These are phyloP conservation scores for Gymnodraco acuticeps DNA, from an alignment of 2,797 vertebrate genomes.

Conservation along the genomic window DNA sequence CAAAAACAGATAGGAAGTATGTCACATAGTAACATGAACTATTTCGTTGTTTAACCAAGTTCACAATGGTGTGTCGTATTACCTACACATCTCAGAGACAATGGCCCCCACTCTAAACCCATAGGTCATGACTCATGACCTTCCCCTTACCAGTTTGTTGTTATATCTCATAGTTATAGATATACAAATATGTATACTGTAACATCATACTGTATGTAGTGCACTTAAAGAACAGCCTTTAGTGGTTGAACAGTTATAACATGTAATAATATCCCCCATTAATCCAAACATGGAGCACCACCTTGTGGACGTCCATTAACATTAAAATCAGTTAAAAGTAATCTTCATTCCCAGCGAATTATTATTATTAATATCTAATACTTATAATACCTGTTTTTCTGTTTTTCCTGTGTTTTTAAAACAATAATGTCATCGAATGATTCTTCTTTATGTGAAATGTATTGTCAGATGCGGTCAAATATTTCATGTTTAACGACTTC, in stretches of 20 bases:
- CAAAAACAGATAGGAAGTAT: background rate
- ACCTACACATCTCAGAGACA: background rate
- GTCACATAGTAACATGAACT: background rate
- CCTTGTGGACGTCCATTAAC: constrained; percentile 33
- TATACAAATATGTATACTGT: background rate
- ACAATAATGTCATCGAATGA: background rate
- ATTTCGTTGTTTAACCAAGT: background rate
- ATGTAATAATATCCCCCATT: background rate
- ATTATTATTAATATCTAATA: background rate
- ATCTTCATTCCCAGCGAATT: background rate
- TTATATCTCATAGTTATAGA: background rate
- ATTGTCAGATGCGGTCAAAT: background rate
- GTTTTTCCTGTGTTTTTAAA: background rate
- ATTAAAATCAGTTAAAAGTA: background rate
- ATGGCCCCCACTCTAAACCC: background rate
- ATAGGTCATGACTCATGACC: background rate
- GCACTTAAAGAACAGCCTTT: background rate
- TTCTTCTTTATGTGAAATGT: background rate
- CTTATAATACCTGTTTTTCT: background rate
- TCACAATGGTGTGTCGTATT: background rate
- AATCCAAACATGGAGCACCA: constrained; percentile 56
- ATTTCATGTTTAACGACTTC: background rate
- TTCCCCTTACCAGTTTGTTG: background rate
- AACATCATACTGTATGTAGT: too few relatives aligned
- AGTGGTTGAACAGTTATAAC: too few relatives aligned